phyloP scores from a whole-genome alignment of 1,140 invertebrate species.

The Monomorium pharaonis region DNA sequence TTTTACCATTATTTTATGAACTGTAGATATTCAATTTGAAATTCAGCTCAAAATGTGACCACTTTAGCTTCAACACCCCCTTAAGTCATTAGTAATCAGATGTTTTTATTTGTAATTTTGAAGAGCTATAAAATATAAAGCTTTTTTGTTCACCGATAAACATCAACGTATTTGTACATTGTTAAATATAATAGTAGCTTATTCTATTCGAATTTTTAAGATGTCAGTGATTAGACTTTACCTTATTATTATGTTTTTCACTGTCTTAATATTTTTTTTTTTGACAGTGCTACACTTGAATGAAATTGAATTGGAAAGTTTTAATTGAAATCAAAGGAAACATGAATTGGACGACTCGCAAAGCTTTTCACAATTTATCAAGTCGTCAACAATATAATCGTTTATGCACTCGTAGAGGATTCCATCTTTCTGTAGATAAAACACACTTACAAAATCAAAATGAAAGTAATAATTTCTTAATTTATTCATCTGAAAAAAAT shows the following conservation, averaged over 20 bases:
- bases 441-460: background rate
- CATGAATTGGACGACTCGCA: constrained; percentile 1
- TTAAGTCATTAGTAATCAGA: background rate
- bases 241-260: background rate
- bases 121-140: background rate
- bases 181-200: background rate
- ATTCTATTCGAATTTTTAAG: background rate
- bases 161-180: background rate
- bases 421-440: background rate
- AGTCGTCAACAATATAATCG: constrained; percentile 1
- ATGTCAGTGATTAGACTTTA: background rate
- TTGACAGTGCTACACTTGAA: too few relatives aligned
- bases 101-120: background rate
- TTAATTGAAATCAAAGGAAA: background rate
- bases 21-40: too few relatives aligned
- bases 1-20: too few relatives aligned
- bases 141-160: background rate
- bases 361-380: background rate
- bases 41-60: too few relatives aligned
- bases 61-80: too few relatives aligned
- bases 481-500: background rate
- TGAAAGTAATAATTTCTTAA: background rate
- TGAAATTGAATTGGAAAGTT: background rate
- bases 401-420: background rate
- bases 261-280: background rate